Evolutionary conservation across 2,797 vertebrate species (phyloP).

Genomic region (Oreochromis grahami): DNA sequence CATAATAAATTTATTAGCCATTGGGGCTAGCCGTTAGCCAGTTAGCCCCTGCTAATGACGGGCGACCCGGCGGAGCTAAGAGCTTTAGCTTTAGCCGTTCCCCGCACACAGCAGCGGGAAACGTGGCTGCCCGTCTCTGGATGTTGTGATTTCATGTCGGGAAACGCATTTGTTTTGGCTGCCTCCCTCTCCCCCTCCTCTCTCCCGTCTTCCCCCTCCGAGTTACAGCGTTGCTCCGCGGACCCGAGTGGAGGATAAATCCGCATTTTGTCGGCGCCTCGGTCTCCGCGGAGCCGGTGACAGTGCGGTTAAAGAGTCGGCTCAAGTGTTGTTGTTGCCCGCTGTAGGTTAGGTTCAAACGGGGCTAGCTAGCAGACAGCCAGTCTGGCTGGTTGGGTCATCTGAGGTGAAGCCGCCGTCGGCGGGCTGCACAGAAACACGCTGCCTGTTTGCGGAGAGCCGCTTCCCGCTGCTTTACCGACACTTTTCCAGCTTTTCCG

Average conservation of each 20-base stretch:
- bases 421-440: neutral
- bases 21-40: constrained; percentile 44
- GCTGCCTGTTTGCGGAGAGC: neutral
- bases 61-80: constrained; percentile 34
- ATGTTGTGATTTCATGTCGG: constrained; percentile 44
- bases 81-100: constrained; percentile 44
- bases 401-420: constrained; percentile 63
- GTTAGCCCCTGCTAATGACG: constrained; percentile 27
- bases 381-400: constrained; percentile 59
- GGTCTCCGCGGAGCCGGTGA: neutral
- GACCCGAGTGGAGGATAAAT: neutral
- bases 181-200: neutral
- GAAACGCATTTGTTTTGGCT: constrained; percentile 43
- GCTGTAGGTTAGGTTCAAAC: constrained; percentile 33
- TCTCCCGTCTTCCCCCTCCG: neutral
- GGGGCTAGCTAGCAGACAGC: constrained; percentile 59
- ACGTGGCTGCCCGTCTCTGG: constrained; percentile 45
- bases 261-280: neutral
- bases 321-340: constrained; percentile 10
- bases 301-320: neutral
- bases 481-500: neutral
- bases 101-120: constrained; percentile 12
- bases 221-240: neutral
- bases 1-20: constrained; percentile 37
- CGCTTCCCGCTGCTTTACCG: neutral